Evolutionary conservation across 2,888 invertebrate genomes (phyloP), one percentile per base, ranked within the genome.

Genomic region (Parelbella ahira): DNA sequence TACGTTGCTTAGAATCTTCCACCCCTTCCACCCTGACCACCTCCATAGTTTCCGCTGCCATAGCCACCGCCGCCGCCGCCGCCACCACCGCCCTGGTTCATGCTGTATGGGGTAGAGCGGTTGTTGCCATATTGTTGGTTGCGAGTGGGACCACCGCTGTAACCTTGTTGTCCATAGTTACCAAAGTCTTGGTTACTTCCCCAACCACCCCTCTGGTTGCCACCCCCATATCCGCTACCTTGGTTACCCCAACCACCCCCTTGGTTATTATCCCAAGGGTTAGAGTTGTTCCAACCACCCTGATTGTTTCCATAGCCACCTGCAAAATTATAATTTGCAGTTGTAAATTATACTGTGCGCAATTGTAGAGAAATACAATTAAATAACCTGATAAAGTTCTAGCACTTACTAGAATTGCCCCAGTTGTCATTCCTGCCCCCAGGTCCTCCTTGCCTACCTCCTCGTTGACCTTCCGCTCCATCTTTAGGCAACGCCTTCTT

Each of bases 401-500:
- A n/a, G n/a, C 11, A 36, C 41, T 38, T 48, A 63, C 71, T 72
- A 47, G 62, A 60, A 60, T 62, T 74, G 11, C 81, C 81, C 81
- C 82, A 80, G 48, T 44, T 80, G 34, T 82, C 80, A 56, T 64
- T 77, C 51, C 81, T 64, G 37, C 72, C 62, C 25, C 81, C 54
- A 75, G 79, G 48, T 61, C 79, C 68, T 56, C 90, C 68, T 69
- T 73, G 73, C 47, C 89, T 80, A 25, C 90, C 87, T 20, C 89
- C 88, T 46, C 88, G 81, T 46, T 90, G 79, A 25, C 89, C 88
- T 2, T 90, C 89, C 23, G 90, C 87, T 15, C 91, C 90, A 56
- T 95, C 93, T 72, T 96, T 96, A 41, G 96, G 95, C 23, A 97
- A 82, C 3, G 97, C 97, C 83, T 98, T 98, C 69, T 97, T 97